Conservation (phyloP, 2,113 vertebrate species). For the Podiceps cristatus region DNA sequence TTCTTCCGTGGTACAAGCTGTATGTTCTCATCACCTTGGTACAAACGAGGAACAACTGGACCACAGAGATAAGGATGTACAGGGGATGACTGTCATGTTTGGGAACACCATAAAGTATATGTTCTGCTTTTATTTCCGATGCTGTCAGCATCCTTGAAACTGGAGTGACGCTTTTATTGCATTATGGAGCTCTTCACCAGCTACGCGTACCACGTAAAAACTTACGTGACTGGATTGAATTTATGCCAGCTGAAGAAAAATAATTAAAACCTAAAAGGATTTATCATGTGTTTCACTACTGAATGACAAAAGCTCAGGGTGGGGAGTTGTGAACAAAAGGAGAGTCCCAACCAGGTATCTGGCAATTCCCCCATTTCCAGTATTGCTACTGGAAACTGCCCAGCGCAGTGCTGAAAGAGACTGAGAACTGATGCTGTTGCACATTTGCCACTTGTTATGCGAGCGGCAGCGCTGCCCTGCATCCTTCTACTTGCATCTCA, state of each 20-base stretch:
- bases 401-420: not conserved
- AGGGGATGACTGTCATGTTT: not conserved
- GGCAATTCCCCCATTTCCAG: not conserved
- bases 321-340: not conserved
- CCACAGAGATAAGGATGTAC: not conserved
- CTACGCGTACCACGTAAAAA: not conserved
- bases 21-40: not conserved
- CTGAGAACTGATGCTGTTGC: not conserved
- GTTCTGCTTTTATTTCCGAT: not conserved
- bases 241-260: not conserved
- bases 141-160: not conserved
- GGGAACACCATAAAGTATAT: not conserved
- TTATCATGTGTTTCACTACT: not conserved
- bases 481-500: not conserved
- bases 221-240: rapidly evolving
- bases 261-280: not conserved
- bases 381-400: not conserved
- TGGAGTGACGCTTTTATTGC: not conserved
- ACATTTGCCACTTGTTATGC: not conserved
- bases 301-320: not conserved
- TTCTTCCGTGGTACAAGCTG: not conserved
- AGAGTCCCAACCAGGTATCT: not conserved
- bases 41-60: not conserved
- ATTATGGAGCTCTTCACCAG: not conserved
- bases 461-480: not conserved